Evolutionary conservation across 53 echinoderm and acorn worm species (phyloP).

Genomic region (Holothuria leucospilota): DNA sequence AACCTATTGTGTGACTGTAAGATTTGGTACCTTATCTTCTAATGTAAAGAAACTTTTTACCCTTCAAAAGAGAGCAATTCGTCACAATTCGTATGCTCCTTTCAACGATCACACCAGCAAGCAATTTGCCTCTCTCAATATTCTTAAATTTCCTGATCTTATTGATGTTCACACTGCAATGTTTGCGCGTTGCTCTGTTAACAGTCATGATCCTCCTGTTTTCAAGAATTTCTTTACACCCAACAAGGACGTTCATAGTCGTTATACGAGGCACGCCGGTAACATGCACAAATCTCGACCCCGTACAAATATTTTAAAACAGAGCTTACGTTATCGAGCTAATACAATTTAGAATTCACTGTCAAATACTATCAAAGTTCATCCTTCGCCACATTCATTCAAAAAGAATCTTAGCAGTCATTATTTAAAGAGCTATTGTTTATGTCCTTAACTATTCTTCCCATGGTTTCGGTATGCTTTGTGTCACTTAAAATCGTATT

Average conservation of each 20-base stretch:
- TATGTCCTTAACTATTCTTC: too few species aligned
- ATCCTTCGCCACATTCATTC: too few species aligned
- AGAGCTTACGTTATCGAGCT: too few species aligned
- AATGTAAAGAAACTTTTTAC: neutral
- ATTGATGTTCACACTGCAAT: neutral
- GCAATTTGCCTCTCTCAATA: neutral
- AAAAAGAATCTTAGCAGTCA: too few species aligned
- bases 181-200: neutral
- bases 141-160: neutral
- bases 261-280: neutral
- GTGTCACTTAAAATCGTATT: too few species aligned
- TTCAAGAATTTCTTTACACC: neutral
- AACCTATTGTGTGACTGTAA: neutral
- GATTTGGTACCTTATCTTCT: neutral
- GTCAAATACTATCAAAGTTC: too few species aligned
- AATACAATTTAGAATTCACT: too few species aligned
- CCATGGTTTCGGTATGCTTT: too few species aligned
- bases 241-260: neutral
- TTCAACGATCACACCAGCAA: neutral
- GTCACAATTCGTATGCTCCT: too few species aligned
- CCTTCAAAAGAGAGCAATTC: neutral
- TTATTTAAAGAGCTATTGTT: too few species aligned
- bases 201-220: neutral
- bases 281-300: neutral
- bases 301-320: neutral